Base-by-base conservation (phyloP, 2,113 vertebrate species). In the Apeltes quadracus region DNA sequence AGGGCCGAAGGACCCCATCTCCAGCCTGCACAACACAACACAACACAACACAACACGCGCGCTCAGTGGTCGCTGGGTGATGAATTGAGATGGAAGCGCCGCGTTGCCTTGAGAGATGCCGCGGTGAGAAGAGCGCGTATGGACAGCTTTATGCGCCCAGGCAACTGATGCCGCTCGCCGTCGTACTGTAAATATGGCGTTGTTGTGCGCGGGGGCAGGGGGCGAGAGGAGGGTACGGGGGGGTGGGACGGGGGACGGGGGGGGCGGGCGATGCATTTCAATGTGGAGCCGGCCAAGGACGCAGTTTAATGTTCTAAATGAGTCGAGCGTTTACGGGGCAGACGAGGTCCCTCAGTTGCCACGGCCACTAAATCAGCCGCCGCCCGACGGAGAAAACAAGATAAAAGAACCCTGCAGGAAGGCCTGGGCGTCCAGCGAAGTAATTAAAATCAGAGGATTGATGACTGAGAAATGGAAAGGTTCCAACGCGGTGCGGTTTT, bases 221-320 rank as follows among this genome's bases (percentile, higher is more conserved):
- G n/a, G n/a, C n/a, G n/a, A n/a, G n/a, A n/a, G n/a, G n/a, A n/a
- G n/a, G n/a, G n/a, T n/a, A n/a, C n/a, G n/a, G n/a, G n/a, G n/a
- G n/a, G n/a, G n/a, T n/a, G n/a, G n/a, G n/a, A n/a, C n/a, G n/a
- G n/a, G n/a, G n/a, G n/a, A n/a, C n/a, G n/a, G n/a, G n/a, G 43
- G 59, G 75, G 82, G 75, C 72, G 6, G 55, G 44, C 67, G 78
- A 78, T 75, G 85, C 85, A 87, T 88, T 89, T 84, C 84, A 88
- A 84, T 87, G 85, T 43, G 71, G 57, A 83, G 69, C 50, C 29
- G 20, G 71, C 54, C 89, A 90, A 86, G 87, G 85, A 84, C 51
- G 48, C 83, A 65, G 66, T 87, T 54, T 73, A 82, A 79, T 82
- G 82, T 78, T 76, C 46, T 53, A 62, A 87, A 67, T 69, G 79